Base-by-base conservation (phyloP, 2,888 invertebrate species). In the Diarsia brunnea region DNA sequence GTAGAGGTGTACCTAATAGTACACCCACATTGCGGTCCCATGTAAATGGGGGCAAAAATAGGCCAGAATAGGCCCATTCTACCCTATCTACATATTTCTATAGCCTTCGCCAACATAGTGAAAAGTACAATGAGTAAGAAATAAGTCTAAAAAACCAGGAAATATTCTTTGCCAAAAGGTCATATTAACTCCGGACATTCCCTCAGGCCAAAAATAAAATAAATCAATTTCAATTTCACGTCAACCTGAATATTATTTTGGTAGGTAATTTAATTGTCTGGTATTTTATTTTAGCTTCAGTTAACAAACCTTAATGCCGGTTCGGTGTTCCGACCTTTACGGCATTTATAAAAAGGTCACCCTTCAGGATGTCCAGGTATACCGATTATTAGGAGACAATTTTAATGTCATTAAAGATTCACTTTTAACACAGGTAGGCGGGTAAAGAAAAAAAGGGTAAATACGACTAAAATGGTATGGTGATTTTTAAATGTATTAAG, bases 271-370 rank as follows among this genome's bases (percentile, higher is more conserved):
- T 61, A 73, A 79, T 78, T 82, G 76, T 65, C 69, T 67, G 45
- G 24, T 71, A 65, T 65, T 84, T 87, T 84, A 85, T 84, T 87
- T 87, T 68, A 68, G 82, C 24, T 67, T 60, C 58, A 53, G 74
- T 71, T 85, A 80, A 79, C 75, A 60, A 78, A 65, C 76, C 84
- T 55, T 74, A 82, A 84, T 85, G 73, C 24, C 45, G 58, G 69
- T 75, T 78, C 69, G 55, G 12, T 85, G 81, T 85, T 78, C n/a
- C 75, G 78, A 88, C 87, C 87, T 87, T 82, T 84, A 67, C 27
- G 55, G 71, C 74, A 81, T 79, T 76, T 80, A 70, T 73, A 76
- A 73, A 81, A 84, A 81, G 78, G 79, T 74, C 65, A 51, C 60
- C 69, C 53, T 77, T 66, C 58, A 68, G 63, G 61, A 64, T 69